Conservation (phyloP, 2,113 vertebrate species). For the Vidua chalybeata region DNA sequence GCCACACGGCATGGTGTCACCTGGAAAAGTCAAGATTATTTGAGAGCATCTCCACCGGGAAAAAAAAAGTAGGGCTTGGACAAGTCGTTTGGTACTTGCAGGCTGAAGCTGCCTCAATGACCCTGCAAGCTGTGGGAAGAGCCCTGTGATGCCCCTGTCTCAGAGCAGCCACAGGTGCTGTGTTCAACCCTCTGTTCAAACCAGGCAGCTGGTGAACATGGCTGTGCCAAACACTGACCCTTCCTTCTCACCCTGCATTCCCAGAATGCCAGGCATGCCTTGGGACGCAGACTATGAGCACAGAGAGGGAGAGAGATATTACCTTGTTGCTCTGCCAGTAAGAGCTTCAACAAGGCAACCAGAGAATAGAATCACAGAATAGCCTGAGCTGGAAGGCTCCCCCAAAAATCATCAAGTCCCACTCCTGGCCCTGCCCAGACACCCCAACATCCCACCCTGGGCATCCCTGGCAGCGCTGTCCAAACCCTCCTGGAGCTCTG, state of each 20-base stretch:
- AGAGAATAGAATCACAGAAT: neutral
- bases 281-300: neutral
- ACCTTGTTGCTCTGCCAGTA: neutral
- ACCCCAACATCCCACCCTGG: neutral
- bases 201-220: neutral
- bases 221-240: neutral
- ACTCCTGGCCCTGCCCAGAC: neutral
- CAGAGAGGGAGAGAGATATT: neutral
- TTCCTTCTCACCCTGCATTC: neutral
- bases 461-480: neutral
- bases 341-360: neutral
- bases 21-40: neutral
- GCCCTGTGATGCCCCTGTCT: fast-evolving
- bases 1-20: neutral
- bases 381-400: neutral
- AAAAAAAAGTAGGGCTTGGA: neutral
- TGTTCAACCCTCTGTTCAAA: neutral
- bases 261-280: neutral
- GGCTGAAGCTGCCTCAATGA: neutral
- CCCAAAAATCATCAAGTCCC: fast-evolving
- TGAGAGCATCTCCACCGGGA: neutral
- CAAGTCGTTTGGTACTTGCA: neutral
- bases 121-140: neutral
- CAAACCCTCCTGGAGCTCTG: neutral
- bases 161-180: too few species aligned